Percentiles rank a stretch among this genome's conserved stretches.
Evolutionary conservation across 2,113 vertebrate genomes (phyloP).

Genomic region (Callipepla californica): DNA sequence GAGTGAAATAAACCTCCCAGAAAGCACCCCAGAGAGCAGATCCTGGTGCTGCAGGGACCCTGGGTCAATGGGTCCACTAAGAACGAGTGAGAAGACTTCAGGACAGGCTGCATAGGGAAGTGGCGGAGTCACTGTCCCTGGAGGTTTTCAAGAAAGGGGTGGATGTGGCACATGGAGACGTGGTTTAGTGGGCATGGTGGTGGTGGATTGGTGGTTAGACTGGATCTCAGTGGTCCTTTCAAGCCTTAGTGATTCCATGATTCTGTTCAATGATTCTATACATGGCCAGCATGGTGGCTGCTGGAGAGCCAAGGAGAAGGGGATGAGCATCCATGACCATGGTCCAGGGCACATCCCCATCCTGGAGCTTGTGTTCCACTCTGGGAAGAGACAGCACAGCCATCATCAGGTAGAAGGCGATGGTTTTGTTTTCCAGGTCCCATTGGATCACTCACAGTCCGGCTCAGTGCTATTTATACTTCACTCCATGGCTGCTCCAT

Average conservation of each 20-base stretch:
- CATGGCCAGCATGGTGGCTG: accelerated
- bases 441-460: neutral
- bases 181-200: too few relatives aligned
- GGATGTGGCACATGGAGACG: too few relatives aligned
- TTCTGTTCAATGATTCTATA: too few relatives aligned
- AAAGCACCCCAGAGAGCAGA: neutral
- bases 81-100: too few relatives aligned
- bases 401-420: accelerated
- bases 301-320: too few relatives aligned
- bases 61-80: neutral
- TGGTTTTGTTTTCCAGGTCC: neutral
- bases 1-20: neutral
- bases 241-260: too few relatives aligned
- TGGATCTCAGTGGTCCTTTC: too few relatives aligned
- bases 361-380: neutral
- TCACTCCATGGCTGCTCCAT: neutral
- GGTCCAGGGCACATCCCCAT: neutral
- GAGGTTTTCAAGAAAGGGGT: too few relatives aligned
- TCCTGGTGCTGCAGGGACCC: neutral
- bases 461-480: neutral
- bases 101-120: too few relatives aligned
- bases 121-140: too few relatives aligned
- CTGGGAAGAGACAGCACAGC: accelerated
- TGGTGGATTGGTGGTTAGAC: too few relatives aligned
- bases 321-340: neutral